These are phyloP conservation scores for Idaea straminata DNA, from an alignment of 2,888 invertebrate species.

Conservation along the genomic window DNA sequence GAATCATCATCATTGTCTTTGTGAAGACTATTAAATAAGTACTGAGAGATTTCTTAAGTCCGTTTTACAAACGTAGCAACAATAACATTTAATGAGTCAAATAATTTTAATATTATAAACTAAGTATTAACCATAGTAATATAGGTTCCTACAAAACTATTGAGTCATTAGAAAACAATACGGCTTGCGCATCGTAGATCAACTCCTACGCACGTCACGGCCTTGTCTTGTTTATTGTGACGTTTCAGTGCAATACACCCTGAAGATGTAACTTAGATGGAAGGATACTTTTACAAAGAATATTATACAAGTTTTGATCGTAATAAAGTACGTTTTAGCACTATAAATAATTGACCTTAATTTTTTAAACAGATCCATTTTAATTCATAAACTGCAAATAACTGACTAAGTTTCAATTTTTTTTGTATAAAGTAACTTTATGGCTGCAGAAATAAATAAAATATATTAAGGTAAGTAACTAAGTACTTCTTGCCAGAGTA, in stretches of 20 bases:
- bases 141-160: constrained; percentile 35
- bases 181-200: constrained; percentile 61
- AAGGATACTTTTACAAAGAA: not conserved
- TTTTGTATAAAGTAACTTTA: not conserved
- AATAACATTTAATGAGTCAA: not conserved
- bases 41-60: no score
- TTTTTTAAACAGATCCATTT: no score
- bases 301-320: no score
- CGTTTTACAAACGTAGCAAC: constrained; percentile 10
- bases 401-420: no score
- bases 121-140: not conserved
- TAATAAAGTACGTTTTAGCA: no score
- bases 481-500: not conserved
- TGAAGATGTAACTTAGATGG: not conserved
- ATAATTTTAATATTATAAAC: not conserved
- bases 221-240: constrained; percentile 57
- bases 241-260: constrained; percentile 38
- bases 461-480: not conserved
- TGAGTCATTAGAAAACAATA: constrained; percentile 76
- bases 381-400: no score
- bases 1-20: no score
- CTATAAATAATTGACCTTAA: no score
- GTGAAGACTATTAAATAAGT: no score
- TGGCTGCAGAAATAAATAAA: not conserved
- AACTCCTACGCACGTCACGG: constrained; percentile 67